Evolutionary conservation across 2,888 invertebrate species (phyloP), one percentile per base, ranked within the genome.

Genomic region (Octodonta nipae): DNA sequence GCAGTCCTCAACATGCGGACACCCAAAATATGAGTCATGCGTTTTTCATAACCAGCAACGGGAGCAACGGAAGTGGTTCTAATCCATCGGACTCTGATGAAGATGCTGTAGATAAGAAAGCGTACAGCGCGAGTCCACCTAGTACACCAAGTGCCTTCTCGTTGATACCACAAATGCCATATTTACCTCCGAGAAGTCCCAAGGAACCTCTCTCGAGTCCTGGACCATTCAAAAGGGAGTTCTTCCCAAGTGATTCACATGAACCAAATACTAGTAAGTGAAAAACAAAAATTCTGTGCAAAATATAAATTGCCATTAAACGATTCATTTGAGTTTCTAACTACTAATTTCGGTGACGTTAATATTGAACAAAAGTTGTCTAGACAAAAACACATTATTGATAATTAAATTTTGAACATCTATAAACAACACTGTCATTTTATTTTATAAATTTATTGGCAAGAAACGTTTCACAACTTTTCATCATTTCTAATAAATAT

Each of bases 201-300:
- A 71, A 71, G 50, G 68, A 70, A 44, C 48, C 51, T 6, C 47
- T 50, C 10, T 50, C 52, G 12, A 67, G 67, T 41, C 66, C 68
- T 34, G 64, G 63, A 39, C 49, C 52, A 7, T 66, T 50, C 54
- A 64, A 66, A 58, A 61, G 77, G 30, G 85, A 84, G 60, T 84
- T 85, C 58, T 84, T 84, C 55, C 82, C 83, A 1, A 75, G 82
- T 50, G 77, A 79, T 59, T 64, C 67, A 39, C 63, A 82, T 8
- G 85, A 86, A 65, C 83, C 85, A 8, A 86, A 85, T 55, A 86
- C 86, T 63, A 86, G 86, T 86, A 65, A 75, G 81, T 76, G 11
- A 3, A 22, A 22, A 22, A 22, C 4, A 10, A 22, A 22, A 22
- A 22, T 4, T n/a, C n/a, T n/a, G n/a, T n/a, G n/a, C n/a, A n/a